These are phyloP conservation scores for Cheilinus undulatus DNA, from an alignment of 2,113 vertebrate species.

Conservation along the genomic window DNA sequence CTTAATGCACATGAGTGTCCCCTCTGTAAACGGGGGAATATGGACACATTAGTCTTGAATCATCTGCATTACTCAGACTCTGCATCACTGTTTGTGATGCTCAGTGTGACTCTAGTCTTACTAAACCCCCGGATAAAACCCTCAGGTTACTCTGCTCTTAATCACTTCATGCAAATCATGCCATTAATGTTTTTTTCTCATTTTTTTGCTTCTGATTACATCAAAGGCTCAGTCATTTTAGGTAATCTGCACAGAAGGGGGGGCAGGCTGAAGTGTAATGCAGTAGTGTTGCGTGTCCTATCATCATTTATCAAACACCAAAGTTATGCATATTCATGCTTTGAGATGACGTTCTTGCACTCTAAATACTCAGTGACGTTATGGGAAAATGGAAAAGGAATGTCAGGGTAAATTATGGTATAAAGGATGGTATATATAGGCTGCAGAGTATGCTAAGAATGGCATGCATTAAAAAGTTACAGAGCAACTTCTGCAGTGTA, in stretches of 20 bases:
- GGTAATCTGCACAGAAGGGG: conserved; percentile 55
- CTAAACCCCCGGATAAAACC: conserved; percentile 50
- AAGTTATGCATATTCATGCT: conserved; percentile 63
- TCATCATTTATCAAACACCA: conserved; percentile 70
- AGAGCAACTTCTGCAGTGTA: background rate
- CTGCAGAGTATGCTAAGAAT: background rate
- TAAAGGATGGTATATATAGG: conserved; percentile 9
- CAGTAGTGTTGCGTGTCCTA: conserved; percentile 49
- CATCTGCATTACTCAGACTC: conserved; percentile 33
- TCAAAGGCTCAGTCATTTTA: conserved; percentile 64
- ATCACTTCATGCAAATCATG: conserved; percentile 71
- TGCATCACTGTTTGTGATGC: conserved; percentile 39
- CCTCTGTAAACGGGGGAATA: conserved; percentile 9
- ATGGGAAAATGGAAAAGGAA: conserved; percentile 43
- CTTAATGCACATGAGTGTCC: conserved; percentile 33
- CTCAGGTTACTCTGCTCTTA: conserved; percentile 62
- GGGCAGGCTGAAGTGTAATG: conserved; percentile 33
- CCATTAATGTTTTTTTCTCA: conserved; percentile 59
- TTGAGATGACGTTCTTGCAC: conserved; percentile 47
- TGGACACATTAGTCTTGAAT: conserved; percentile 31
- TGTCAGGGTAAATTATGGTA: conserved; percentile 48
- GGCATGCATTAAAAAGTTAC: background rate
- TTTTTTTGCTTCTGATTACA: conserved; percentile 57
- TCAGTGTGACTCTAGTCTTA: conserved; percentile 26
- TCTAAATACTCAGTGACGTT: conserved; percentile 55